Conservation (phyloP, 2,113 vertebrate species). For the Grus americana region DNA sequence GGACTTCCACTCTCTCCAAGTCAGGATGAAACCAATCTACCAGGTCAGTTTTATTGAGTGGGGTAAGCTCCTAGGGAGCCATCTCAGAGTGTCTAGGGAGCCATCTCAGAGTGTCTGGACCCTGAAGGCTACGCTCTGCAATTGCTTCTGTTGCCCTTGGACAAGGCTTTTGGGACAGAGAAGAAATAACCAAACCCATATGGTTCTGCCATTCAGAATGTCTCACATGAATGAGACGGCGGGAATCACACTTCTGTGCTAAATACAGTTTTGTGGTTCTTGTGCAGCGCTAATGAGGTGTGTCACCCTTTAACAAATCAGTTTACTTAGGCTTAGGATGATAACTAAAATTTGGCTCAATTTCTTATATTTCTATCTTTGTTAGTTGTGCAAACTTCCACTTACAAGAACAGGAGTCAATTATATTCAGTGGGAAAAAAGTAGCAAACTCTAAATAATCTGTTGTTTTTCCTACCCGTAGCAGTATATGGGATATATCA, state of each 20-base stretch:
- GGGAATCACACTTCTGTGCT: background rate
- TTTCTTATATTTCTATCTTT: background rate
- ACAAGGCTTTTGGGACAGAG: background rate
- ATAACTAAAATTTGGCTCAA: background rate
- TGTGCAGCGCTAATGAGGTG: background rate
- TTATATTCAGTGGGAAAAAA: background rate
- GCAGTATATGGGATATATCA: background rate
- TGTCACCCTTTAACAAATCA: background rate
- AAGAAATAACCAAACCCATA: background rate
- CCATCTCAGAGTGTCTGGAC: background rate
- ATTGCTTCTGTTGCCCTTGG: background rate
- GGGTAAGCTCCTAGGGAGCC: background rate
- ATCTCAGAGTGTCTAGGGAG: background rate
- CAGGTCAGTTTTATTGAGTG: background rate
- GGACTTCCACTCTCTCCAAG: background rate
- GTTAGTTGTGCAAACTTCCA: background rate
- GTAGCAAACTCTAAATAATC: background rate
- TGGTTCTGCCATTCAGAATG: background rate
- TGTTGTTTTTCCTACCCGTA: background rate
- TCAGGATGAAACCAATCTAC: background rate
- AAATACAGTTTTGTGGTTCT: background rate
- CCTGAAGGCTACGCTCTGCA: background rate
- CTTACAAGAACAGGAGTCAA: background rate
- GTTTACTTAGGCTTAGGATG: background rate
- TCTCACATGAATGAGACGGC: accelerated